phyloP scores from a whole-genome alignment of 2,113 vertebrate species.

The Oncorhynchus keta region DNA sequence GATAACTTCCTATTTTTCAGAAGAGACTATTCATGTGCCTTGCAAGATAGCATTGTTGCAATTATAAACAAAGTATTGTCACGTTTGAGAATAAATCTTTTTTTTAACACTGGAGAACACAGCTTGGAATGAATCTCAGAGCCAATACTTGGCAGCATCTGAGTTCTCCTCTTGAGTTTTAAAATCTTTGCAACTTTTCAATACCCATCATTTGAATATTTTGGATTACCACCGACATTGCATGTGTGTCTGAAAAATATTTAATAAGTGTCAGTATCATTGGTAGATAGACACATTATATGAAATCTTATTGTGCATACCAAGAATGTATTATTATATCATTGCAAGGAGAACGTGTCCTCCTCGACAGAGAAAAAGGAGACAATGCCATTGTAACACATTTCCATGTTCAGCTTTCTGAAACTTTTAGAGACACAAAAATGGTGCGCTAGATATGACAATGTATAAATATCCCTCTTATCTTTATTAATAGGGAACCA shows the following conservation, averaged over 20 bases:
- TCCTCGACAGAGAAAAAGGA: background rate
- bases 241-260: background rate
- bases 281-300: background rate
- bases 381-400: background rate
- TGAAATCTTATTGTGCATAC: background rate
- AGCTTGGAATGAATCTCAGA: background rate
- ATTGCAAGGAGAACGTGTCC: background rate
- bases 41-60: background rate
- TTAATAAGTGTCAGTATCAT: background rate
- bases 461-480: slow-evolving; percentile 14
- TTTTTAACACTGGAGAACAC: background rate
- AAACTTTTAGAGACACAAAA: slow-evolving; percentile 3
- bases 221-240: background rate
- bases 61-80: background rate
- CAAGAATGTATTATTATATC: background rate
- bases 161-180: background rate
- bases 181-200: background rate
- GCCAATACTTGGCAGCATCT: background rate
- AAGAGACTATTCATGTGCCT: background rate
- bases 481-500: slow-evolving; percentile 3
- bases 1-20: background rate
- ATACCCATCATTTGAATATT: too few relatives aligned
- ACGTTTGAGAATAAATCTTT: background rate
- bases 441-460: background rate
- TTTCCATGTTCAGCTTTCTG: background rate